Evolutionary conservation across 92 coral and sea anemone species (phyloP), one percentile per base, ranked within the genome.

Genomic region (Actinernus sp.): DNA sequence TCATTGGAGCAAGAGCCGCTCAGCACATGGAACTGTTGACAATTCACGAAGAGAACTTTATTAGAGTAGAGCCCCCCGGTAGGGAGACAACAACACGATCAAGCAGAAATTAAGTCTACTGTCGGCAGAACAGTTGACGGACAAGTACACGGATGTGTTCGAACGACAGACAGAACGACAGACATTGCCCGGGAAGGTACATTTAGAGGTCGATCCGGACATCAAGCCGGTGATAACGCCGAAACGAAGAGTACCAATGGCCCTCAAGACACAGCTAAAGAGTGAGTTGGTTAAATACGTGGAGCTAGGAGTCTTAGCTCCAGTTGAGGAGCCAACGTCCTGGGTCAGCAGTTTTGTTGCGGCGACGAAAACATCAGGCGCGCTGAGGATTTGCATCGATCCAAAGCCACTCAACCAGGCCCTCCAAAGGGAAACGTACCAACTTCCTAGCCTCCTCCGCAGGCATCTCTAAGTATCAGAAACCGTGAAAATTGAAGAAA

Each of bases 1-100:
- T 84, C 59, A 71, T 70, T 19, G 86, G 91, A 0, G 86, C 91
- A 70, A 54, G 56, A 25, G 58, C 79, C 31, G 89, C 79, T 17
- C 89, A 83, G 30, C 84, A 83, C 68, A 83, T 83, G 79, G 34
- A 27, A 4, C 54, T 60, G 56, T 68, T 76, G 32, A 76, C 65
- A 19, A 30, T 79, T 7, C 58, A 69, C 17, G 12, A 55, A 3
- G 79, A 61, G 1, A 49, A 62, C 24, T 71, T 79, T 23, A 41
- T 61, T 21, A 13, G 68, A 48, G 82, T 55, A 55, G 29, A 74
- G 25, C 63, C 81, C 11, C 73, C 81, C 14, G 13, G 38, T 1
- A n/a, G n/a, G n/a, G 38, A 23, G 52, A 60, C 19, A 18, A 36
- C 34, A 60, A 43, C 48, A 60, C 36, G 49, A 26, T 65, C 20